These are phyloP conservation scores for Eurois occulta DNA, from an alignment of 2,888 invertebrate species.

Conservation along the genomic window DNA sequence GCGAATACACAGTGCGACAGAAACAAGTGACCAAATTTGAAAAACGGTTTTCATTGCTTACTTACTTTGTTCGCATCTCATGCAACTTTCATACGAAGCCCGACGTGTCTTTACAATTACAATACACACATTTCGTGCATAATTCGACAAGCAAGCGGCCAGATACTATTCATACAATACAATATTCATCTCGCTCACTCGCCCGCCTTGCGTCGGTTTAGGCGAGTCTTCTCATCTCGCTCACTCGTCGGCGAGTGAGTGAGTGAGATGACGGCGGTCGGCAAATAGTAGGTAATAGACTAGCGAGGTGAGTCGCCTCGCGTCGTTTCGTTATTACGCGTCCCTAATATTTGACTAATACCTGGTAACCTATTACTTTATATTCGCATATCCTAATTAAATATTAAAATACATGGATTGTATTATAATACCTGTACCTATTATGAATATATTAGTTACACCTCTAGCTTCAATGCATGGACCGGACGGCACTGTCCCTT, in stretches of 20 bases:
- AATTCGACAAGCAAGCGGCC: slow-evolving; percentile 2
- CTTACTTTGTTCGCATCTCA: not conserved
- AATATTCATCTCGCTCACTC: slow-evolving; percentile 10
- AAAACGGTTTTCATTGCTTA: not conserved
- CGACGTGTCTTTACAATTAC: slow-evolving; percentile 6
- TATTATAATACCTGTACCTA: slow-evolving; percentile 2
- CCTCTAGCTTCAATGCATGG: no score
- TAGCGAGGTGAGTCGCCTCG: not conserved
- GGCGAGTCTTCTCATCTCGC: slow-evolving; percentile 1
- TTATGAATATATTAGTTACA: not conserved
- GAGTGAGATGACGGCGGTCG: not conserved
- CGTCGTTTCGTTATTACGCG: not conserved
- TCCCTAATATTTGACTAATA: slow-evolving; percentile 6
- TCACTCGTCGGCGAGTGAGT: not conserved
- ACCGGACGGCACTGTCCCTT: no score
- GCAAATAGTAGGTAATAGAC: not conserved
- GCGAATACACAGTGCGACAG: not conserved
- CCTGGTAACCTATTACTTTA: not conserved
- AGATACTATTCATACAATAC: not conserved
- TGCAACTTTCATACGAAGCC: slow-evolving; percentile 10
- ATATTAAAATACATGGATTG: not conserved
- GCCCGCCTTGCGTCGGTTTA: not conserved
- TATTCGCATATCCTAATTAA: not conserved
- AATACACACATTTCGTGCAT: not conserved
- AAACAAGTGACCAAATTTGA: not conserved